A percentile compares a stretch with the other conserved stretches of the same genome.
Evolutionary conservation across 2,113 vertebrate species (phyloP).

Genomic region (Tenrec ecaudatus): DNA sequence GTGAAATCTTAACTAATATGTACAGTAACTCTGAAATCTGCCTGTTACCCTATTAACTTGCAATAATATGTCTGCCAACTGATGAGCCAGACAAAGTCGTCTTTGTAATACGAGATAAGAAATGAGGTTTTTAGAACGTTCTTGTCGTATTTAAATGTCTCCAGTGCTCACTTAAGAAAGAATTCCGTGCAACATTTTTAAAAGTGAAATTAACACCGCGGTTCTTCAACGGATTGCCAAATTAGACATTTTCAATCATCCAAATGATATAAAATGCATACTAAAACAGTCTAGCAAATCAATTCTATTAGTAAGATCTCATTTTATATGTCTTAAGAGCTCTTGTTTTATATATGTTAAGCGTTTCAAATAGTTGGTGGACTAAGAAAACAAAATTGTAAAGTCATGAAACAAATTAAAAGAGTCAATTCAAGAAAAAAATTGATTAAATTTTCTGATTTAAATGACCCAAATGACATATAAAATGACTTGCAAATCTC

Average conservation of each 20-base stretch:
- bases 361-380: constrained; percentile 51
- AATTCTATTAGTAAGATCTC: background rate
- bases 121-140: constrained; percentile 57
- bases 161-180: constrained; percentile 26
- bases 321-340: background rate
- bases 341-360: background rate
- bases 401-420: background rate
- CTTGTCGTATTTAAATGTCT: constrained; percentile 47
- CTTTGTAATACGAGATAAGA: constrained; percentile 36
- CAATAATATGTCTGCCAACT: constrained; percentile 51
- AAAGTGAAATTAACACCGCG: constrained; percentile 29
- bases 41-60: constrained; percentile 67
- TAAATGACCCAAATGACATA: background rate
- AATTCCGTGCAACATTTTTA: constrained; percentile 30
- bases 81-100: constrained; percentile 21
- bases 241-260: constrained; percentile 67
- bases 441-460: background rate
- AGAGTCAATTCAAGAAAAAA: background rate
- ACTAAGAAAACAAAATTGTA: constrained; percentile 46
- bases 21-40: constrained; percentile 40
- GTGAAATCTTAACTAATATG: constrained; percentile 67
- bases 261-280: background rate
- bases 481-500: background rate
- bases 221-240: constrained; percentile 46
- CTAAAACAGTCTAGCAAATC: constrained; percentile 35